A percentile compares a stretch with the other conserved stretches of the same genome.
phyloP scores from a whole-genome alignment of 2,113 vertebrate species.

The Nycticryphes semicollaris region DNA sequence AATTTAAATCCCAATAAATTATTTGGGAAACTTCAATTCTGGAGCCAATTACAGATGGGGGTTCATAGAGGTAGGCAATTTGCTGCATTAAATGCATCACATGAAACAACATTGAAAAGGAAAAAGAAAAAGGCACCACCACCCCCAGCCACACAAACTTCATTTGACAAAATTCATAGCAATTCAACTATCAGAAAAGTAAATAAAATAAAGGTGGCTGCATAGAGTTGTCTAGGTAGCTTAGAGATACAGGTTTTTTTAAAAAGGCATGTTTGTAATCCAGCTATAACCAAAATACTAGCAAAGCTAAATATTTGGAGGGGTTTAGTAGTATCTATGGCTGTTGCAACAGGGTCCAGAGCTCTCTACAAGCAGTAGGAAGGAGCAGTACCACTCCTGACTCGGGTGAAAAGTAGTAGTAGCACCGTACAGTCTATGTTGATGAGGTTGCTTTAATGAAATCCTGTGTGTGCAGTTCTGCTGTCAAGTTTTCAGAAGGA shows the following conservation, averaged over 20 bases:
- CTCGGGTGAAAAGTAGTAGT: background rate
- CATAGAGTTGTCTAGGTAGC: background rate
- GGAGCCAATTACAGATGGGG: background rate
- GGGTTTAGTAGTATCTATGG: background rate
- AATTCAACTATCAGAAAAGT: background rate
- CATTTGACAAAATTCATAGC: background rate
- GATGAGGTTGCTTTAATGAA: background rate
- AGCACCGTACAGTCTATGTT: background rate
- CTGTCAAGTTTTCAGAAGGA: background rate
- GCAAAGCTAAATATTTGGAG: background rate
- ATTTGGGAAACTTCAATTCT: background rate
- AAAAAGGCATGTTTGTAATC: background rate
- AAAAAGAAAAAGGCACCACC: background rate
- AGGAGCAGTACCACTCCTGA: background rate
- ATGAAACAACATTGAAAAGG: background rate
- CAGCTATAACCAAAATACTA: background rate
- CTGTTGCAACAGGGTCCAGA: background rate
- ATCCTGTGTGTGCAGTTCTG: background rate
- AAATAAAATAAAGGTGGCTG: background rate
- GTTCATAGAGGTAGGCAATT: background rate
- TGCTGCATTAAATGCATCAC: background rate
- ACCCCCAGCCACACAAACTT: background rate
- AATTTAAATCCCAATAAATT: background rate
- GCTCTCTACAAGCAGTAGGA: background rate
- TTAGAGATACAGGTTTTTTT: rapidly evolving